A percentile compares a stretch with the other conserved stretches of the same genome.
Evolutionary conservation across 2,113 vertebrate species (phyloP).

Genomic region (Psittacus erithacus): DNA sequence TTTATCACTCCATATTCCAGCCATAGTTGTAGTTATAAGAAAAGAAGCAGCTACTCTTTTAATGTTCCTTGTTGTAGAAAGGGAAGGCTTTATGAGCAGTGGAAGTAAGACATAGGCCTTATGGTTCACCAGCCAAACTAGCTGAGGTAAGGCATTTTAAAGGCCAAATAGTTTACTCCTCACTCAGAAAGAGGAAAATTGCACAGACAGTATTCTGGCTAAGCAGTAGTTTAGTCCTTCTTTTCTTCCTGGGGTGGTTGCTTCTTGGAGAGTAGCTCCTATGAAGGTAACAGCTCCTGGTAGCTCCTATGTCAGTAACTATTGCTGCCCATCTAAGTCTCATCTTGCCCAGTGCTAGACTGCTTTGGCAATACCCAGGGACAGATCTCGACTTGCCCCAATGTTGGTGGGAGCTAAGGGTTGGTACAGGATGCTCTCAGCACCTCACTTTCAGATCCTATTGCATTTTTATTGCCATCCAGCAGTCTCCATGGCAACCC

Average conservation of each 20-base stretch:
- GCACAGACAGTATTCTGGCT: not conserved
- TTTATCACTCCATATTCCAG: not conserved
- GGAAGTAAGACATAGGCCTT: not conserved
- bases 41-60: not conserved
- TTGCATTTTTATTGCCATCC: not conserved
- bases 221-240: not conserved
- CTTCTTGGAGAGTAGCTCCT: not conserved
- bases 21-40: not conserved
- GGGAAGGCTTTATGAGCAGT: not conserved
- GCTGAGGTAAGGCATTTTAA: not conserved
- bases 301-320: not conserved
- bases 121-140: not conserved
- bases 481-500: conserved; percentile 65
- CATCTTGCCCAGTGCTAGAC: not conserved
- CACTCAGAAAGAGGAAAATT: not conserved
- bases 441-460: not conserved
- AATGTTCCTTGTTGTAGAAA: not conserved
- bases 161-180: not conserved
- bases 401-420: not conserved
- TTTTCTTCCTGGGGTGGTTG: not conserved
- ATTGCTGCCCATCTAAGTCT: not conserved
- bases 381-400: not conserved
- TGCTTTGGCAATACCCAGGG: not conserved
- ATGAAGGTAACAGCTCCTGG: not conserved
- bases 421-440: not conserved